phyloP scores from a whole-genome alignment of 2,888 invertebrate genomes.

The Macaria notata region DNA sequence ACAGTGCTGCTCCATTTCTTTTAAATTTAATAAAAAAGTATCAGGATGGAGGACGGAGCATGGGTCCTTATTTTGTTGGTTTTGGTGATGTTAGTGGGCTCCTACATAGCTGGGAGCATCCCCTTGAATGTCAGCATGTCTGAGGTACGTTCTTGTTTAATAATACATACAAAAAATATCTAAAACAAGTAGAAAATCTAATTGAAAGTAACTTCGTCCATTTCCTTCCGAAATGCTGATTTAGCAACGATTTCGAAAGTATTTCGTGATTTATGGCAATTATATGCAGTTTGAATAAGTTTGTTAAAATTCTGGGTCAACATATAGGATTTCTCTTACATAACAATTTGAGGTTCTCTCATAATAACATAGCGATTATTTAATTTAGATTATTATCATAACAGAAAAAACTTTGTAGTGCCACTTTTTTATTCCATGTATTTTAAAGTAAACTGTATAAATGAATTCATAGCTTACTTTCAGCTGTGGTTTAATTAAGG shows the following conservation, averaged over 20 bases:
- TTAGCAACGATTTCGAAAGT: constrained; percentile 22
- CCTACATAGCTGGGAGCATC: constrained; percentile 96
- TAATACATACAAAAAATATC: not conserved
- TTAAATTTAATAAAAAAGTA: constrained; percentile 24
- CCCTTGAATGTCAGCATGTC: constrained; percentile 97
- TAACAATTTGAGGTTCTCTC: no score
- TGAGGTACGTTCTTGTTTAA: constrained; percentile 84
- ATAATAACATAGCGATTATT: no score
- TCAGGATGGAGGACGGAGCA: constrained; percentile 89
- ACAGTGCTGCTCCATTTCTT: constrained; percentile 26
- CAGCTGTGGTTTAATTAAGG: no score
- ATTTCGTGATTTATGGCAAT: constrained; percentile 6
- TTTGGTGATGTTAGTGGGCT: constrained; percentile 97
- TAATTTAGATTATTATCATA: no score
- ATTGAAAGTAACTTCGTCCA: constrained; percentile 24
- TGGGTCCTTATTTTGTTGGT: constrained; percentile 91
- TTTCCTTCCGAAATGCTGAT: constrained; percentile 11
- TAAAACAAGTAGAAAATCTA: not conserved
- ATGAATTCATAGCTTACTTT: no score
- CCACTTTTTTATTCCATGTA: no score
- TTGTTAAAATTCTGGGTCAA: constrained; percentile 5
- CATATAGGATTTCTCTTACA: not conserved
- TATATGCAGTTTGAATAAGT: constrained; percentile 11
- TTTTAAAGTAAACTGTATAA: no score
- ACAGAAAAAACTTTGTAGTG: no score